Conservation (phyloP, 2,113 vertebrate species). For the Cyanoliseus patagonus region DNA sequence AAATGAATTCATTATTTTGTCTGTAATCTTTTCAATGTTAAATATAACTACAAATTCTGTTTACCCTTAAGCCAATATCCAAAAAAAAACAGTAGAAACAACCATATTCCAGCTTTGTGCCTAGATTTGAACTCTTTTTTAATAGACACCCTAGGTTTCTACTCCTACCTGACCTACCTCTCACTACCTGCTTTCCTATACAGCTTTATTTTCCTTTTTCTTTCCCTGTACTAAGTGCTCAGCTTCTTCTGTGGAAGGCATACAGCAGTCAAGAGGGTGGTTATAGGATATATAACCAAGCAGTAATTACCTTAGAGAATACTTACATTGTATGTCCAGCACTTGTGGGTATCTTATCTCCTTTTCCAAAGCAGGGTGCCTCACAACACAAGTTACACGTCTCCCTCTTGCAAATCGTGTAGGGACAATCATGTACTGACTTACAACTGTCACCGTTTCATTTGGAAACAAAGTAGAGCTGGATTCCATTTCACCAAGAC, state of each 20-base stretch:
- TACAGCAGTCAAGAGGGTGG: background rate
- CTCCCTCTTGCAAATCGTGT: conserved; percentile 87
- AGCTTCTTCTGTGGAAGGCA: background rate
- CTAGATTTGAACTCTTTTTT: background rate
- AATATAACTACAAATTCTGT: background rate
- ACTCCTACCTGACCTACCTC: background rate
- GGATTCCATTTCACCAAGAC: conserved; percentile 81
- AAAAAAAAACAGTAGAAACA: background rate
- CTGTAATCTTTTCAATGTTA: background rate
- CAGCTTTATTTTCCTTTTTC: background rate
- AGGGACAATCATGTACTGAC: conserved; percentile 85
- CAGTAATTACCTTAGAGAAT: background rate
- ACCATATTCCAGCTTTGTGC: background rate
- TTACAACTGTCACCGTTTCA: conserved; percentile 84
- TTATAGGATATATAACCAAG: background rate
- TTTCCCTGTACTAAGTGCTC: background rate
- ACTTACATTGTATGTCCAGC: conserved; percentile 94
- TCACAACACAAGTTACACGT: conserved; percentile 88
- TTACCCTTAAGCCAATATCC: background rate
- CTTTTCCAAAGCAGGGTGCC: conserved; percentile 88
- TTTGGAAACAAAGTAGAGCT: conserved; percentile 80
- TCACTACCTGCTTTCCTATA: background rate
- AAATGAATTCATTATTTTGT: background rate
- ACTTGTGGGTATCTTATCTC: conserved; percentile 84
- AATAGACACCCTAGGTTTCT: background rate